These are phyloP conservation scores for Dendrolimus pini DNA, from an alignment of 2,888 invertebrate species.

Conservation along the genomic window DNA sequence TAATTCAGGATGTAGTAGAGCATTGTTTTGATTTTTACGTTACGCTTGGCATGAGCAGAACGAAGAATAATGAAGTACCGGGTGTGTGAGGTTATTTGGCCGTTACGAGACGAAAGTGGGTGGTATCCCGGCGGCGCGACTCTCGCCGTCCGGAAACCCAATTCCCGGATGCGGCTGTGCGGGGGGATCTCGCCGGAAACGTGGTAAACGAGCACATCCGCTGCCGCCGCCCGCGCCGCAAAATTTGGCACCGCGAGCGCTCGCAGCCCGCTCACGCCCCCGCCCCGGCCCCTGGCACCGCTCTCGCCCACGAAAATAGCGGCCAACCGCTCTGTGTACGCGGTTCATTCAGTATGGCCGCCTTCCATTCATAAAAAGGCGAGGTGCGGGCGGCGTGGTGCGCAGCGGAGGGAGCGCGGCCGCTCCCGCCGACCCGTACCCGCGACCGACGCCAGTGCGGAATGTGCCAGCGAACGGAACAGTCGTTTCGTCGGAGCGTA, in stretches of 20 bases:
- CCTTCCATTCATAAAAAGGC: slow-evolving; percentile 85
- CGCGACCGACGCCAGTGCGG: slow-evolving; percentile 74
- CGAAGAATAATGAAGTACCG: background rate
- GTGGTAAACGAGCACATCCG: slow-evolving; percentile 75
- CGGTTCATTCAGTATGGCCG: slow-evolving; percentile 84
- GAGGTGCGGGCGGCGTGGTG: slow-evolving; percentile 65
- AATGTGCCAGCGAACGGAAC: slow-evolving; percentile 75
- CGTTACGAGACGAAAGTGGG: slow-evolving; percentile 66
- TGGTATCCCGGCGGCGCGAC: slow-evolving; percentile 60
- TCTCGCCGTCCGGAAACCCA: slow-evolving; percentile 73
- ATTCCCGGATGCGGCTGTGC: slow-evolving; percentile 75
- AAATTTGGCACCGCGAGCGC: slow-evolving; percentile 75
- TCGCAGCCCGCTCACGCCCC: slow-evolving; percentile 73
- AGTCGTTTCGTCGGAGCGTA: slow-evolving; percentile 78
- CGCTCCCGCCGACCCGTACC: slow-evolving; percentile 70
- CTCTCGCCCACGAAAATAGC: slow-evolving; percentile 72
- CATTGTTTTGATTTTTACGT: background rate
- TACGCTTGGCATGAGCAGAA: background rate
- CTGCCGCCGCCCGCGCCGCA: slow-evolving; percentile 74
- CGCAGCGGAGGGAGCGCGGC: slow-evolving; percentile 70
- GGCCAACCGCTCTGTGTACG: slow-evolving; percentile 77
- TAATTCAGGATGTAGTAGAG: too few species aligned
- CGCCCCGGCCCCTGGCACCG: slow-evolving; percentile 62
- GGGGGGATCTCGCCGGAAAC: slow-evolving; percentile 75
- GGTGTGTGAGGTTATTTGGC: slow-evolving; percentile 21